phyloP scores from a whole-genome alignment of 2,797 vertebrate genomes.

The Anguilla megastoma region DNA sequence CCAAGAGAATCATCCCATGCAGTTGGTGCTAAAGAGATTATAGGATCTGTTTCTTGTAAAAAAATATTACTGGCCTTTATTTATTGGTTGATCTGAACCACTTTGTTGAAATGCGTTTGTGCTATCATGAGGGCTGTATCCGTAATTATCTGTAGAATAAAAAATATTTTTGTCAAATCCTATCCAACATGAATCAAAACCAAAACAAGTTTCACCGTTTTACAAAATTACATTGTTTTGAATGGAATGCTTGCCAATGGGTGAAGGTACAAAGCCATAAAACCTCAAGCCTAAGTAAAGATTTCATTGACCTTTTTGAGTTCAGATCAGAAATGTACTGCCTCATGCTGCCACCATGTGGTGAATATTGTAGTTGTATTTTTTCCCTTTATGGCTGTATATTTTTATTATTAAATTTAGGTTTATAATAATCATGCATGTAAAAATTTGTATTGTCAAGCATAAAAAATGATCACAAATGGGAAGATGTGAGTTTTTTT shows the following conservation, averaged over 20 bases:
- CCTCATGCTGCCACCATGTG: conserved; percentile 17
- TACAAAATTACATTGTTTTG: not conserved
- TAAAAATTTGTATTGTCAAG: not conserved
- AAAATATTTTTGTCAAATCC: not conserved
- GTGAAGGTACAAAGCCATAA: not conserved
- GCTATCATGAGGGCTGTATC: not conserved
- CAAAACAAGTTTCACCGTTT: too few relatives aligned
- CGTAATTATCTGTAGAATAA: not conserved
- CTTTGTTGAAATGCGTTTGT: not conserved
- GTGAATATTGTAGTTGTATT: not conserved
- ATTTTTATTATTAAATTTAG: not conserved
- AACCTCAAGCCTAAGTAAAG: not conserved
- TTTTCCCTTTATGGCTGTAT: not conserved
- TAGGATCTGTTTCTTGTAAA: not conserved
- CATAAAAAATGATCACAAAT: not conserved
- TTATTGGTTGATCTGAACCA: not conserved
- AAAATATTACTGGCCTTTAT: not conserved
- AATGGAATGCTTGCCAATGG: not conserved
- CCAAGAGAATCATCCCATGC: not conserved
- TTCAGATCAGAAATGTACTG: not conserved
- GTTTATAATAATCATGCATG: not conserved
- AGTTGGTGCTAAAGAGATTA: not conserved
- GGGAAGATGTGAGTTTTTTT: not conserved
- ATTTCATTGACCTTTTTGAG: not conserved
- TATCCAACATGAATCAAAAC: not conserved